Base-by-base conservation (phyloP, 64 coral and sea anemone genomes). In the Dendrophyllia cribrosa region DNA sequence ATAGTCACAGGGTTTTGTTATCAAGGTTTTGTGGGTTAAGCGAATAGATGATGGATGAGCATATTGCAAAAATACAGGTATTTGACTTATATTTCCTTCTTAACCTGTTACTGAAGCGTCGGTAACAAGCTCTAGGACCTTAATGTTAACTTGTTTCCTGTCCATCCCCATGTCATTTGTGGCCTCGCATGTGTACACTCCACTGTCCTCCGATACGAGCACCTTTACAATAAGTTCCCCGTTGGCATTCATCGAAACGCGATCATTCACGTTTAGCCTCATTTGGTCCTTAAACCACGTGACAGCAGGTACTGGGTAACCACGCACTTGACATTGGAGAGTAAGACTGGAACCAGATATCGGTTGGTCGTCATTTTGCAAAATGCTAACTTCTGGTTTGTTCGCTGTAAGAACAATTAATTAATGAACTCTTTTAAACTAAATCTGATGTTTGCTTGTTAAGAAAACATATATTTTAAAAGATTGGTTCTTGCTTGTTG, bases 301-400 rank as follows among this genome's bases (percentile, higher is more conserved):
- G 58, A 89, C 20, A 8, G 43, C 20, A 51, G 87, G 72, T 64
- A 64, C 72, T n/a, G 87, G 87, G 72, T 77, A 89, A 65, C 87
- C 87, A 47, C 60, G 87, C 47, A 66, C 70, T 51, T 44, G 72
- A 22, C 87, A 89, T 24, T 16, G 34, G 20, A 89, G 75, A 66
- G 72, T 89, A 22, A 89, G 87, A 66, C 10, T 77, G 19, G 72
- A 89, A 63, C 73, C 87, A 4, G 87, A 25, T n/a, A 50, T 20
- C 34, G 47, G 61, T 3, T 76, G n/a, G 24, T 77, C n/a, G 3
- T 89, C 45, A n/a, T 51, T 66, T 48, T 89, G 34, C 1, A 51
- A 8, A 17, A 89, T 89, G 59, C 11, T 45, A 65, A 76, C 73
- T 65, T 77, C 55, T 3, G 87, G 87, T 25, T 51, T 61, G 16